These are phyloP conservation scores for Gymnocheta viridis DNA, from an alignment of 2,888 invertebrate genomes.

Conservation along the genomic window DNA sequence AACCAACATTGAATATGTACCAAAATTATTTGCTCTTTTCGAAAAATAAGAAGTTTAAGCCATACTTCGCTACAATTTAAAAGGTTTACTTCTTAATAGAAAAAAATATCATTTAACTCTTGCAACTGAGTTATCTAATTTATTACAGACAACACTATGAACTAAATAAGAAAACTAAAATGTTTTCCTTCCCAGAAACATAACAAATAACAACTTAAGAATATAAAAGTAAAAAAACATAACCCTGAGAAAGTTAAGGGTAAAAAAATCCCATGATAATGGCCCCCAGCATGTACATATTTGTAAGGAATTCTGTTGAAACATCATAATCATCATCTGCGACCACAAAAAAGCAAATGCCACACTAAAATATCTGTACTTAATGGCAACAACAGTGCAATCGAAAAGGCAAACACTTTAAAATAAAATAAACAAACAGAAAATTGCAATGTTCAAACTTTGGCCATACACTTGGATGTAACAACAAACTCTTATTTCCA, in stretches of 20 bases:
- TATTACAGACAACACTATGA: constrained; percentile 24
- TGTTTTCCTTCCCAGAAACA: constrained; percentile 30
- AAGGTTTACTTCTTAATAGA: constrained; percentile 27
- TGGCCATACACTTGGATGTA: background rate
- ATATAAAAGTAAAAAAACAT: constrained; percentile 28
- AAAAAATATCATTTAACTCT: constrained; percentile 1
- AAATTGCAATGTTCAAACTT: constrained; percentile 21
- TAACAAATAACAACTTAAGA: constrained; percentile 19
- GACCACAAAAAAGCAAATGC: constrained; percentile 22
- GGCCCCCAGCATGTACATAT: background rate
- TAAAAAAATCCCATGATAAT: background rate
- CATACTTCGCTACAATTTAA: constrained; percentile 7
- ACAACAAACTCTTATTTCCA: constrained; percentile 16
- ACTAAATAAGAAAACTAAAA: constrained; percentile 33
- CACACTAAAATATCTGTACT: constrained; percentile 20
- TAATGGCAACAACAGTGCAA: constrained; percentile 53
- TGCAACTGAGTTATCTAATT: constrained; percentile 41
- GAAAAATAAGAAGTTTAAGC: background rate
- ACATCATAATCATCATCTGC: constrained; percentile 44
- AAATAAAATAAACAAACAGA: constrained; percentile 34
- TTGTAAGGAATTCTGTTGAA: constrained; percentile 11
- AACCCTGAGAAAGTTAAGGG: constrained; percentile 49
- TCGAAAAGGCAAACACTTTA: constrained; percentile 58
- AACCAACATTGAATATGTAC: too few species aligned
- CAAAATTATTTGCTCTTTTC: background rate